Percentiles rank a stretch among this genome's conserved stretches.
Evolutionary conservation across 2,113 vertebrate genomes (phyloP).

Genomic region (Falcunculus frontatus): DNA sequence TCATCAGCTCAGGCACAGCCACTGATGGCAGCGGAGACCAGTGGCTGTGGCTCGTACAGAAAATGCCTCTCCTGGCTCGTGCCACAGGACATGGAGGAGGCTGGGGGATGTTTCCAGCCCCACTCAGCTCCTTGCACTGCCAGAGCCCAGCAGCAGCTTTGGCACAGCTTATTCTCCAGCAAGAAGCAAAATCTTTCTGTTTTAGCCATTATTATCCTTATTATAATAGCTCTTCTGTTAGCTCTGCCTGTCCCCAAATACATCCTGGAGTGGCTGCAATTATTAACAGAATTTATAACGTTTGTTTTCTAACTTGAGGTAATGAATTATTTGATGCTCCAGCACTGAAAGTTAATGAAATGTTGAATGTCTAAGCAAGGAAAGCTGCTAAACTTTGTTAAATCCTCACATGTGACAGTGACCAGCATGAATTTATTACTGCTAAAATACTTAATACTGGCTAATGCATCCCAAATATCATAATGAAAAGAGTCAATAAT

Average conservation of each 20-base stretch:
- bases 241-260: not conserved
- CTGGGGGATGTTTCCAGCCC: not conserved
- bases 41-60: not conserved
- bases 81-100: not conserved
- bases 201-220: not conserved
- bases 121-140: not conserved
- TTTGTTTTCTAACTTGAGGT: not conserved
- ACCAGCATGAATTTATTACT: not conserved
- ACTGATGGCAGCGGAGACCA: not conserved
- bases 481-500: not conserved
- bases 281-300: not conserved
- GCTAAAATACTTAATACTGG: not conserved
- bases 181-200: not conserved
- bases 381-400: not conserved
- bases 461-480: not conserved
- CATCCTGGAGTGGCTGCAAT: not conserved
- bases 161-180: not conserved
- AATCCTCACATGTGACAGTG: not conserved
- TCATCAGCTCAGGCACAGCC: not conserved
- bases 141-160: not conserved
- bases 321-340: not conserved
- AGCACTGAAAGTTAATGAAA: not conserved
- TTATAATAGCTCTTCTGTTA: not conserved
- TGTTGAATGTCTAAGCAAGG: not conserved
- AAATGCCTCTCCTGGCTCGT: not conserved